A percentile compares a stretch with the other conserved stretches of the same genome.
These are phyloP conservation scores for Helogale parvula DNA, from an alignment of 2,113 vertebrate genomes.

Conservation along the genomic window DNA sequence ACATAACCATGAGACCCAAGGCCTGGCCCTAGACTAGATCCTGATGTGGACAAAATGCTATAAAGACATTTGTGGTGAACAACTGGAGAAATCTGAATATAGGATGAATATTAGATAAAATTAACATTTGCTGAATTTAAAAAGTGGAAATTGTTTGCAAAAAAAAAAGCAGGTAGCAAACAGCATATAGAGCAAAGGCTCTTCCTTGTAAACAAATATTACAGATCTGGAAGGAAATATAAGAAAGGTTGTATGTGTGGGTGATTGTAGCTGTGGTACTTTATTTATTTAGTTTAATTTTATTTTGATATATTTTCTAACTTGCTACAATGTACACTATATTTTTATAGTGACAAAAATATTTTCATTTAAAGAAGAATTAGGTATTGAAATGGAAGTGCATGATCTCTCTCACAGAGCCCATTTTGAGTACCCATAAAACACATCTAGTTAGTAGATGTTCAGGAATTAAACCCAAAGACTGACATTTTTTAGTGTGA, in stretches of 20 bases:
- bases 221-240: background rate
- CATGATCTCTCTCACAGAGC: background rate
- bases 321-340: background rate
- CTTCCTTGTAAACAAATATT: background rate
- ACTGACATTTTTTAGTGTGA: background rate
- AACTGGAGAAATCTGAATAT: background rate
- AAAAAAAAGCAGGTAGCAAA: background rate
- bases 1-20: background rate
- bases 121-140: background rate
- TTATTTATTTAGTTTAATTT: slow-evolving; percentile 9
- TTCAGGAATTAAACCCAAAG: background rate
- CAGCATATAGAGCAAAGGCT: background rate
- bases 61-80: background rate
- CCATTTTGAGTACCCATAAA: background rate
- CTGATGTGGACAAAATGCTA: background rate
- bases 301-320: background rate
- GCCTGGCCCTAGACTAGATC: background rate
- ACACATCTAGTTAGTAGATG: background rate
- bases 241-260: background rate
- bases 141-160: background rate
- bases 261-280: background rate
- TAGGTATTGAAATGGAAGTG: background rate
- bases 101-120: background rate
- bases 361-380: background rate
- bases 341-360: background rate